Conservation (phyloP, 2,888 invertebrate genomes). For the Eumacrocentrus americanus region DNA sequence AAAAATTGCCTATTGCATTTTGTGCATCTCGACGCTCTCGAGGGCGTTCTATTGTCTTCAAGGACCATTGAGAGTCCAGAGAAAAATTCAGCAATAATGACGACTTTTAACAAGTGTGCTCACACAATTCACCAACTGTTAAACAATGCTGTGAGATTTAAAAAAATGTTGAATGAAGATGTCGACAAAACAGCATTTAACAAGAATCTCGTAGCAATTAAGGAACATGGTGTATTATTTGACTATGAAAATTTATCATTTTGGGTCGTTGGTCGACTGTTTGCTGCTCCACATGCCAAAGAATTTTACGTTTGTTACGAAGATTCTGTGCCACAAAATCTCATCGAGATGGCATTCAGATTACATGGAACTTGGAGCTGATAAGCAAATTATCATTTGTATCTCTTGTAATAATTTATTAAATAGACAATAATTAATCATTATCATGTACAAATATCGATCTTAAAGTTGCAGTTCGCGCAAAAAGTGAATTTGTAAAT, state of each 20-base stretch:
- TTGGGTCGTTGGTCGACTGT: constrained; percentile 83
- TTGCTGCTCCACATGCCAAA: constrained; percentile 75
- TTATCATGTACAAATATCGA: constrained; percentile 9
- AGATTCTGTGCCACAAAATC: constrained; percentile 84
- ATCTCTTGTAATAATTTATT: neutral
- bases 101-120: constrained; percentile 74
- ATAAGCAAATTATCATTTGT: neutral
- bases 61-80: constrained; percentile 56
- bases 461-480: no score
- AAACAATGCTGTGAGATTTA: constrained; percentile 72
- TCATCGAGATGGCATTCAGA: constrained; percentile 87
- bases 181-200: constrained; percentile 66
- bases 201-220: constrained; percentile 78
- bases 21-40: constrained; percentile 73
- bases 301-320: constrained; percentile 89
- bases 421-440: neutral
- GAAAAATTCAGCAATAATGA: constrained; percentile 68
- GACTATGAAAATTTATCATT: constrained; percentile 71
- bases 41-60: constrained; percentile 72
- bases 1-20: constrained; percentile 79
- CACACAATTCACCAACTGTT: constrained; percentile 76
- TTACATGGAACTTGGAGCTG: constrained; percentile 65
- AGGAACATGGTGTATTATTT: constrained; percentile 84
- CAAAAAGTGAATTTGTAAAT: neutral
- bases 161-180: constrained; percentile 66